These are phyloP conservation scores for Pangasius larnaudii DNA, from an alignment of 2,797 vertebrate genomes.

Conservation along the genomic window DNA sequence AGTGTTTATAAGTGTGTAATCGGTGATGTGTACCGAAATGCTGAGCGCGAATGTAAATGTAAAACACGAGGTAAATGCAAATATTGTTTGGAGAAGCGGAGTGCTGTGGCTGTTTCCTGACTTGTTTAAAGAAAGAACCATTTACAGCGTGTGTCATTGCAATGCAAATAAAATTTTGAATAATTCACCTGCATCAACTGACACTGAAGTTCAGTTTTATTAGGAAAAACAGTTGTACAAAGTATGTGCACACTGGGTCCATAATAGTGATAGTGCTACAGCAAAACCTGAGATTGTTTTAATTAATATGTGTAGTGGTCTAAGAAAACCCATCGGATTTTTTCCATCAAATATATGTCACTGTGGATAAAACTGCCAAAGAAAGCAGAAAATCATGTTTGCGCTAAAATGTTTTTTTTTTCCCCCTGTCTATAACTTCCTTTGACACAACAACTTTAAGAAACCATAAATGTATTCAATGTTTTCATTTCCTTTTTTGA, in stretches of 20 bases:
- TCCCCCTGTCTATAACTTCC: neutral
- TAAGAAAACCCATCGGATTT: neutral
- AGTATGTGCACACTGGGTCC: neutral
- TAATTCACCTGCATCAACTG: neutral
- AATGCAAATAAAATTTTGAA: slow-evolving; percentile 6
- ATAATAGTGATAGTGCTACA: neutral
- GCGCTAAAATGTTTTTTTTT: neutral
- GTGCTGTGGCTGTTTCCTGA: neutral
- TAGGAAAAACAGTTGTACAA: neutral
- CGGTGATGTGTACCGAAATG: neutral
- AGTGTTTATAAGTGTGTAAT: neutral
- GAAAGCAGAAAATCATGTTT: neutral
- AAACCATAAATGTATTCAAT: neutral
- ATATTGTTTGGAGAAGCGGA: neutral
- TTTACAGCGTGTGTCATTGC: neutral
- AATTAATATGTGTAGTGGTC: neutral
- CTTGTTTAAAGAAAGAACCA: neutral
- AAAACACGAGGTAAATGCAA: slow-evolving; percentile 42
- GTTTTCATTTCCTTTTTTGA: neutral
- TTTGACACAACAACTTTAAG: neutral
- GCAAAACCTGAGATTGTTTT: neutral
- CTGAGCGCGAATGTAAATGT: neutral
- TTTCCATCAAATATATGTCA: neutral
- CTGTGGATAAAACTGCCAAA: neutral
- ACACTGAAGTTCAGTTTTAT: slow-evolving; percentile 10